Conservation (phyloP, 2,888 invertebrate species). For the Chironomus tentans region DNA sequence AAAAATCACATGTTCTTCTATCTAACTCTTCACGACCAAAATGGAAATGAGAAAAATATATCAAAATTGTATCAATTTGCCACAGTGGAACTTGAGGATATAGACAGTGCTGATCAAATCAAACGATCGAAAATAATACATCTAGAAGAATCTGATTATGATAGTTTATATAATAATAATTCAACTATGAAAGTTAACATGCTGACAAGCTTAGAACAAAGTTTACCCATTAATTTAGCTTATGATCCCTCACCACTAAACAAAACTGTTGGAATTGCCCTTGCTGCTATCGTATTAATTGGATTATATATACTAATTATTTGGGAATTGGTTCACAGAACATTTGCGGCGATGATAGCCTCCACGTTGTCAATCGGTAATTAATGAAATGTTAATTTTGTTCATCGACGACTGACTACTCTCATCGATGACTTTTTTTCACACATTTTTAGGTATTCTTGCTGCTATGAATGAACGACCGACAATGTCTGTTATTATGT, state of each 20-base stretch:
- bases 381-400: no score
- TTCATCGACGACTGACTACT: no score
- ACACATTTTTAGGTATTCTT: constrained; percentile 42
- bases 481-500: constrained; percentile 49
- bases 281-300: constrained; percentile 54
- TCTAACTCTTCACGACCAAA: neutral
- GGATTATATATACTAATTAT: constrained; percentile 65
- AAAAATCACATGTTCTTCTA: neutral
- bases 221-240: constrained; percentile 39
- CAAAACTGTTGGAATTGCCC: constrained; percentile 54
- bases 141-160: neutral
- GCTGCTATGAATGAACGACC: constrained; percentile 55
- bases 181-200: constrained; percentile 11
- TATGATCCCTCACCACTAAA: constrained; percentile 53
- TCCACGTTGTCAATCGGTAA: constrained; percentile 49
- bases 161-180: neutral
- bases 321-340: constrained; percentile 63
- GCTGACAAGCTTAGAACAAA: neutral
- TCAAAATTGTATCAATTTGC: neutral
- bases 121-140: neutral
- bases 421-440: no score
- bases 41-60: neutral
- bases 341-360: constrained; percentile 57
- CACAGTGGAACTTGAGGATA: neutral
- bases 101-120: neutral